phyloP scores from a whole-genome alignment of 1,140 invertebrate species.

The Lanistes nyassanus region DNA sequence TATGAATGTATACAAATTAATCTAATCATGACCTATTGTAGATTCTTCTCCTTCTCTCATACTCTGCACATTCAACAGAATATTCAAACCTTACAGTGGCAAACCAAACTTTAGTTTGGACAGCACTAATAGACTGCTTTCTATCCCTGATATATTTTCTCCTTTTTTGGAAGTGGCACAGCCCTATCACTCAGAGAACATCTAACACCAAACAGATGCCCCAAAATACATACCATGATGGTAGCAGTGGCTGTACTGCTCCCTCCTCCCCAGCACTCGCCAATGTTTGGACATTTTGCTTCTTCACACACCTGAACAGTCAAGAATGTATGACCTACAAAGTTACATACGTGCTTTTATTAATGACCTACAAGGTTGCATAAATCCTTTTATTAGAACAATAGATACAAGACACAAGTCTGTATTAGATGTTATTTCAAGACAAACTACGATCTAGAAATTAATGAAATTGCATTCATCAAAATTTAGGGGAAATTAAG shows the following conservation, averaged over 20 bases:
- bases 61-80: background rate
- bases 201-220: background rate
- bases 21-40: too few relatives aligned
- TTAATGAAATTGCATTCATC: too few relatives aligned
- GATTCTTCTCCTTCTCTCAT: too few relatives aligned
- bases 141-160: background rate
- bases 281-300: slow-evolving; percentile 98
- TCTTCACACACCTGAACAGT: slow-evolving; percentile 88
- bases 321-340: background rate
- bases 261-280: slow-evolving; percentile 94
- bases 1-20: too few relatives aligned
- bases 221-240: slow-evolving; percentile 70
- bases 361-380: too few relatives aligned
- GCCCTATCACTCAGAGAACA: background rate
- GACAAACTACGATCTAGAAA: too few relatives aligned
- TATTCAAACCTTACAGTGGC: background rate
- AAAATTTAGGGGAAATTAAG: too few relatives aligned
- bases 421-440: too few relatives aligned
- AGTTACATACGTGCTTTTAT: background rate
- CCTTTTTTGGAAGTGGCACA: background rate
- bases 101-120: background rate
- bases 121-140: background rate
- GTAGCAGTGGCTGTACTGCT: slow-evolving; percentile 72
- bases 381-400: too few relatives aligned
- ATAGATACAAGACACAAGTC: too few relatives aligned